phyloP scores from a whole-genome alignment of 2,113 vertebrate species.

The Calyptommatus sinebrachiatus region DNA sequence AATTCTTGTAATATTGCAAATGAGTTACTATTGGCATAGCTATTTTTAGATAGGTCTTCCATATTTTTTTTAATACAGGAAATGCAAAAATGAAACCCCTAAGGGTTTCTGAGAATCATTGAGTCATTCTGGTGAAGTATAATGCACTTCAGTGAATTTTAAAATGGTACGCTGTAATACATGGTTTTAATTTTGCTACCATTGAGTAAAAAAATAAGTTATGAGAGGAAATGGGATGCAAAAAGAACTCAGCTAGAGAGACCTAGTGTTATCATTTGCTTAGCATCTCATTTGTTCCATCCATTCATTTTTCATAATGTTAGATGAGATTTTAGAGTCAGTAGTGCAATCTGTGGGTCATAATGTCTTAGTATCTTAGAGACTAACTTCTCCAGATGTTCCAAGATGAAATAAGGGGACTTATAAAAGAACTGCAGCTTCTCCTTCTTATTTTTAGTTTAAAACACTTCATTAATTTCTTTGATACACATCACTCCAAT shows the following conservation, averaged over 20 bases:
- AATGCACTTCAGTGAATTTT: neutral
- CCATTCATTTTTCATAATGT: no score
- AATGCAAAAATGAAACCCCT: neutral
- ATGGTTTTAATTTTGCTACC: conserved; percentile 28
- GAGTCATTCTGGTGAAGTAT: neutral
- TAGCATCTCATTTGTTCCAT: no score
- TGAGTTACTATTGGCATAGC: neutral
- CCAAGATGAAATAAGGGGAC: no score
- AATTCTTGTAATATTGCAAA: conserved; percentile 17
- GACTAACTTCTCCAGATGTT: no score
- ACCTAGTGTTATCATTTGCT: neutral
- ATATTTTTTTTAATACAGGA: conserved; percentile 17
- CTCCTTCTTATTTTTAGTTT: no score
- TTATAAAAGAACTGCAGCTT: no score
- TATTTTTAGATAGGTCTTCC: neutral
- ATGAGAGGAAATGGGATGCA: neutral
- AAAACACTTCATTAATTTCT: no score
- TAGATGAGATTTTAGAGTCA: no score
- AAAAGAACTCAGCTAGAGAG: neutral
- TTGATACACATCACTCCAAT: no score
- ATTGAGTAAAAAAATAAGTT: neutral
- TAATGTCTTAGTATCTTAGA: no score
- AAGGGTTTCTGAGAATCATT: neutral
- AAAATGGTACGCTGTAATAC: neutral
- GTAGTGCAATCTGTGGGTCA: no score